Evolutionary conservation across 2,888 invertebrate species (phyloP).

Genomic region (Griposia aprilina): DNA sequence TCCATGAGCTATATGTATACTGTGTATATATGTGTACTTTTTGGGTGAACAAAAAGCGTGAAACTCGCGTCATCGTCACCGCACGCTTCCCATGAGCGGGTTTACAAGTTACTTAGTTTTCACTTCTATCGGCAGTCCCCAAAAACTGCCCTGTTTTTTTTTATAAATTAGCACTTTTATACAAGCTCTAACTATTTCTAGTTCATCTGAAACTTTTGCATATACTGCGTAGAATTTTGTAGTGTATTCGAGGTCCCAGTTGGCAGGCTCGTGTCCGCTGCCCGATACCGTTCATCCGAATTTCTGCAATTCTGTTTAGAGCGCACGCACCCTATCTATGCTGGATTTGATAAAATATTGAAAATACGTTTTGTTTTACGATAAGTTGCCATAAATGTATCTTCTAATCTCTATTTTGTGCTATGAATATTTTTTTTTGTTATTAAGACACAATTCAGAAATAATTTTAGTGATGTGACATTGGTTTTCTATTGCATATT

Average conservation of each 20-base stretch:
- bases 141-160: no score
- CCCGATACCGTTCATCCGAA: constrained; percentile 76
- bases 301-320: constrained; percentile 76
- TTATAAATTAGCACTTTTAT: background rate
- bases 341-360: constrained; percentile 45
- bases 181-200: background rate
- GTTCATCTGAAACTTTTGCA: constrained; percentile 2
- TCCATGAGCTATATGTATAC: no score
- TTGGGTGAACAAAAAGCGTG: no score
- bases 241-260: constrained; percentile 73
- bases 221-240: constrained; percentile 74
- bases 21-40: no score
- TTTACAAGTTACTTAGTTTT: no score
- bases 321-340: constrained; percentile 50
- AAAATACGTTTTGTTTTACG: constrained; percentile 21
- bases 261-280: constrained; percentile 73
- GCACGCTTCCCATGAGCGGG: no score
- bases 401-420: background rate
- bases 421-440: background rate
- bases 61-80: no score
- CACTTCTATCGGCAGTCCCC: no score
- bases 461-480: no score
- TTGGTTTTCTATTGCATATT: background rate
- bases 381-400: background rate
- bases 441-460: background rate